Evolutionary conservation across 2,888 invertebrate species (phyloP).

Genomic region (Andrena minutula): DNA sequence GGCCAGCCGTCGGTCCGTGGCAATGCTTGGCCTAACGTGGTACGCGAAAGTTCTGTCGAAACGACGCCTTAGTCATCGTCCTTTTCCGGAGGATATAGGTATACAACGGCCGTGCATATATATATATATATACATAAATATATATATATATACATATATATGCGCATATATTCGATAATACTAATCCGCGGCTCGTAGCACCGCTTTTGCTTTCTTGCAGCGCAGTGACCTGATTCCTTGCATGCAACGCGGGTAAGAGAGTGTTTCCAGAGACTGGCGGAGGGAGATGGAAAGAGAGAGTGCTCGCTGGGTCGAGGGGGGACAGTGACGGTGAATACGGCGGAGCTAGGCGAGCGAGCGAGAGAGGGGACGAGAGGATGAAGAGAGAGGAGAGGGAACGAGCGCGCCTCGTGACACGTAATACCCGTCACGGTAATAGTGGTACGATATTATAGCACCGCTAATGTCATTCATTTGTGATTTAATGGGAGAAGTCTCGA

Average conservation of each 20-base stretch:
- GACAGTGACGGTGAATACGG: conserved; percentile 62
- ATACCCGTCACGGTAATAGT: conserved; percentile 84
- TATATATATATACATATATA: conserved; percentile 29
- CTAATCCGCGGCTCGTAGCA: conserved; percentile 79
- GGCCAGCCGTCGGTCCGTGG: conserved; percentile 13
- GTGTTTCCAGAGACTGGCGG: conserved; percentile 79
- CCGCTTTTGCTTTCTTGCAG: conserved; percentile 83
- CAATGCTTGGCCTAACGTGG: conserved; percentile 54
- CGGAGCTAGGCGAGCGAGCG: conserved; percentile 40
- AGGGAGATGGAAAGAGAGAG: conserved; percentile 72
- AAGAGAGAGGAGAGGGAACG: conserved; percentile 46
- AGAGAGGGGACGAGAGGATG: conserved; percentile 55
- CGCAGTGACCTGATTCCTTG: conserved; percentile 84
- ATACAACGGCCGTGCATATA: conserved; percentile 17
- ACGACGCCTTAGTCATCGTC: conserved; percentile 76
- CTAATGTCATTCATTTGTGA: conserved; percentile 84
- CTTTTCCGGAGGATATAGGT: conserved; percentile 75
- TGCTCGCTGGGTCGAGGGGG: conserved; percentile 57
- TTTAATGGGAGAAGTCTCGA: conserved; percentile 81
- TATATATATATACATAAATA: conserved; percentile 30
- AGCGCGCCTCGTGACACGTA: conserved; percentile 81
- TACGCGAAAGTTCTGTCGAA: conserved; percentile 76
- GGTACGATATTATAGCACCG: conserved; percentile 84
- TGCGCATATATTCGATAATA: conserved; percentile 79
- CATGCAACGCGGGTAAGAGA: conserved; percentile 81